These are phyloP conservation scores for Petrolisthes cinctipes DNA, from an alignment of 2,888 invertebrate species.

Conservation along the genomic window DNA sequence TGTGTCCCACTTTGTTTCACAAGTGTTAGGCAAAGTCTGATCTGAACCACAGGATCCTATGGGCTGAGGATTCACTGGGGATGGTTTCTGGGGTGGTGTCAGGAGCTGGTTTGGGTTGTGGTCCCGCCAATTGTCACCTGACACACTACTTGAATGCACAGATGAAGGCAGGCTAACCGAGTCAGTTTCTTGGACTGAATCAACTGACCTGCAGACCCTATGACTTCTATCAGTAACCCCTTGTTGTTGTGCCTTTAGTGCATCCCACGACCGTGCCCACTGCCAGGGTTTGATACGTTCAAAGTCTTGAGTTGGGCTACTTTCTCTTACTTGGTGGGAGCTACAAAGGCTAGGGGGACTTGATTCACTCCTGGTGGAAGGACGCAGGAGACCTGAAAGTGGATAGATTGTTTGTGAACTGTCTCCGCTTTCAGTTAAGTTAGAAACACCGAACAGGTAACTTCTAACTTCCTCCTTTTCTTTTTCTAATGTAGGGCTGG, in stretches of 20 bases:
- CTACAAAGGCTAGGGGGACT: not conserved
- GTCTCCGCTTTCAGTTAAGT: conserved; percentile 34
- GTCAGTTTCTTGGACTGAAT: conserved; percentile 26
- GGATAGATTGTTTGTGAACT: not conserved
- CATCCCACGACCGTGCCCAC: conserved; percentile 35
- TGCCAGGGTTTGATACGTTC: conserved; percentile 35
- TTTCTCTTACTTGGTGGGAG: conserved; percentile 3
- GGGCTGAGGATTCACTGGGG: not conserved
- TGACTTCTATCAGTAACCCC: not conserved
- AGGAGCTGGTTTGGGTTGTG: not conserved
- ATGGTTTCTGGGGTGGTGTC: not conserved
- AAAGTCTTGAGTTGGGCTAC: not conserved
- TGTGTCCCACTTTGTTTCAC: conserved; percentile 2
- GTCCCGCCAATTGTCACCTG: not conserved
- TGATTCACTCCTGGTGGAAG: not conserved
- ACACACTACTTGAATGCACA: not conserved
- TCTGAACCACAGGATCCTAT: not conserved
- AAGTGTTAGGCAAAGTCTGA: not conserved
- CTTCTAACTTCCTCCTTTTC: conserved; percentile 63
- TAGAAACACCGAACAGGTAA: conserved; percentile 57
- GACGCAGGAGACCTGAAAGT: not conserved
- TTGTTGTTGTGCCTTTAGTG: conserved; percentile 7
- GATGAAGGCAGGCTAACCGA: conserved; percentile 2
- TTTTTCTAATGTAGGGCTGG: conserved; percentile 63
- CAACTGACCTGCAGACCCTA: conserved; percentile 29